phyloP scores from a whole-genome alignment of 2,797 vertebrate species.

The Garrulus glandarius region DNA sequence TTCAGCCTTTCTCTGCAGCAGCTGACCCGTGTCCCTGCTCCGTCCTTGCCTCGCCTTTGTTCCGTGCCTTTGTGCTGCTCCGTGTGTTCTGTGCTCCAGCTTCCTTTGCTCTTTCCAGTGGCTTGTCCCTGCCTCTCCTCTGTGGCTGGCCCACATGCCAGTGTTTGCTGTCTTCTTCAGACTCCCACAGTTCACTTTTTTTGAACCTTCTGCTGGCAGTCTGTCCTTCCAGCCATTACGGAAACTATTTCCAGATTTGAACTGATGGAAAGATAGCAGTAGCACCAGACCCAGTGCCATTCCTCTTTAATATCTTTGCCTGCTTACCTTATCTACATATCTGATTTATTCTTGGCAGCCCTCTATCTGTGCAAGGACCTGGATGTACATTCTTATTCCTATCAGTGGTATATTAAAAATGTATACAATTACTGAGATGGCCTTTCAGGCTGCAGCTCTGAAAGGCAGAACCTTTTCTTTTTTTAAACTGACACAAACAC shows the following conservation, averaged over 20 bases:
- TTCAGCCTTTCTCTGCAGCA: neutral
- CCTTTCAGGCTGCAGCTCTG: neutral
- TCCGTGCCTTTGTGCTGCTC: neutral
- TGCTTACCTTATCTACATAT: constrained; percentile 39
- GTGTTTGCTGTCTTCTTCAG: neutral
- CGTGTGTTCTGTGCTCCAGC: neutral
- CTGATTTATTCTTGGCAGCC: constrained; percentile 51
- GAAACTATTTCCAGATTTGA: constrained; percentile 34
- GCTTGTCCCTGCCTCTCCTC: constrained; percentile 5
- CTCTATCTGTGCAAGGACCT: neutral
- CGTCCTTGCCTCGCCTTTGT: neutral
- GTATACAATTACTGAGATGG: neutral
- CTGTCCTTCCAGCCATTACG: neutral
- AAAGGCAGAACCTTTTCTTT: neutral
- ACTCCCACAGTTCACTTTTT: constrained; percentile 8
- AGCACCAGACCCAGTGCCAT: neutral
- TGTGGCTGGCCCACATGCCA: neutral
- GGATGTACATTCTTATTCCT: neutral
- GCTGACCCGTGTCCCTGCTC: neutral
- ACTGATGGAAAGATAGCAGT: neutral
- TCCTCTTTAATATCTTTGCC: neutral
- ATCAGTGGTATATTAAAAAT: neutral
- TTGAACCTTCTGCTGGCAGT: neutral
- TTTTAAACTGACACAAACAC: neutral
- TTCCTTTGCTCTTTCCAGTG: neutral